Evolutionary conservation across 2,113 vertebrate genomes (phyloP), one percentile per base, ranked within the genome.

Genomic region (Ascaphus truei): DNA sequence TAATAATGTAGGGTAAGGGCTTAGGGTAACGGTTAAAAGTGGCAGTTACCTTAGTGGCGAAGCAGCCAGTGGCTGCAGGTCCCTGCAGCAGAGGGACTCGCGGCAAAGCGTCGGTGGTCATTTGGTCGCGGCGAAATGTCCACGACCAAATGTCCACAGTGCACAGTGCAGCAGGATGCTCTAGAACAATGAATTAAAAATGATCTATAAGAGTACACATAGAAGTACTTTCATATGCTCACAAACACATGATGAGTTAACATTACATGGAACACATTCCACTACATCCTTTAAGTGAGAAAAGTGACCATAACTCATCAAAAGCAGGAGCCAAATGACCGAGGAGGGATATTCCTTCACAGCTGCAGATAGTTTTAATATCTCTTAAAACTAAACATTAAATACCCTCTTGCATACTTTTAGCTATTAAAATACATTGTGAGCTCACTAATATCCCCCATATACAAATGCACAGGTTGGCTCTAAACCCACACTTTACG

Each of bases 291-390:
- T 71, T 55, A 51, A 58, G 56, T 16, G 47, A 60, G 48, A 72
- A 34, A 25, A 68, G 73, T 37, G 56, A 47, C 57, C 34, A 71
- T 71, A 71, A 71, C 25, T 71, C 67, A 61, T 71, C 41, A 61
- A 47, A 72, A 62, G 72, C 56, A 13, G 33, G 36, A 39, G 59
- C 41, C 48, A 16, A 50, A 72, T 72, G 43, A 79, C 39, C 77
- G 73, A 74, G 5, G 45, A 26, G 72, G 34, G 31, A 7, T 45
- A 37, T 74, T 74, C 56, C 74, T 79, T 76, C 71, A 68, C 5
- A 33, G 80, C 73, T 79, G 75, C 53, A 68, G 47, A 78, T 12
- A 71, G 37, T 62, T 80, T 73, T 75, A n/a, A 2, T 0, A 6
- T 60, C 76, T 76, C 67, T 18, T 64, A 69, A 72, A 68, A 74